phyloP scores from a whole-genome alignment of 1,140 invertebrate species.

The Drosophila sturtevanti region DNA sequence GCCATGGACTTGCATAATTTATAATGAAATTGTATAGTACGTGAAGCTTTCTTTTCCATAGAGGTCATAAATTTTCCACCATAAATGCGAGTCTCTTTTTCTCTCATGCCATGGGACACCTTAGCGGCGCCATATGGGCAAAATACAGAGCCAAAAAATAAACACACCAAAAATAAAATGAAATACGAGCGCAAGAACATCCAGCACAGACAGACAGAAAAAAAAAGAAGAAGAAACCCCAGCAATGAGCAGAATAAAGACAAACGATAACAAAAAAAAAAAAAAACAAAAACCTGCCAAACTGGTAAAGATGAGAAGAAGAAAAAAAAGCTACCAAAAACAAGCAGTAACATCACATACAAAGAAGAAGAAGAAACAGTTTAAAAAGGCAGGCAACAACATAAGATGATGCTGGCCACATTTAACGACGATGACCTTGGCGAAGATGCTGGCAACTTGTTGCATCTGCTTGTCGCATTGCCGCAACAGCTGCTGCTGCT shows the following conservation, averaged over 20 bases:
- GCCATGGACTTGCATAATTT: slow-evolving; percentile 71
- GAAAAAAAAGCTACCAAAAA: slow-evolving; percentile 58
- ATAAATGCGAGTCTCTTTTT: slow-evolving; percentile 32
- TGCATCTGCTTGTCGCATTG: slow-evolving; percentile 49
- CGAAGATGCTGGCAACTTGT: slow-evolving; percentile 72
- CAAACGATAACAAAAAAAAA: slow-evolving; percentile 25
- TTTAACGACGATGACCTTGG: slow-evolving; percentile 74
- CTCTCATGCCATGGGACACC: slow-evolving; percentile 48
- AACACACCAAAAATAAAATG: slow-evolving; percentile 31
- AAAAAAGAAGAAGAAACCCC: slow-evolving; percentile 54
- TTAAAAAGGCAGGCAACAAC: slow-evolving; percentile 25
- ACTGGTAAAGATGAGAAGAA: slow-evolving; percentile 58
- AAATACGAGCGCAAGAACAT: slow-evolving; percentile 74
- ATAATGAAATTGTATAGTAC: slow-evolving; percentile 67
- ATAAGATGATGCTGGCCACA: slow-evolving; percentile 52
- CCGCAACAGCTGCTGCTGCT: slow-evolving; percentile 35
- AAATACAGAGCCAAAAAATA: slow-evolving; percentile 20
- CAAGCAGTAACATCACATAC: slow-evolving; percentile 29
- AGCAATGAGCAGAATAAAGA: slow-evolving; percentile 32
- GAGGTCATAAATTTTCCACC: slow-evolving; percentile 70
- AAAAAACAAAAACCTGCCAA: slow-evolving; percentile 59
- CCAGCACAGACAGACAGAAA: slow-evolving; percentile 36
- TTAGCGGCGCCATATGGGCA: slow-evolving; percentile 73
- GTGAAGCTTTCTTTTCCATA: slow-evolving; percentile 40
- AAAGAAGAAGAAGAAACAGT: slow-evolving; percentile 16